Evolutionary conservation across 2,888 invertebrate genomes (phyloP), one percentile per base, ranked within the genome.

Genomic region (Tridacna crocea): DNA sequence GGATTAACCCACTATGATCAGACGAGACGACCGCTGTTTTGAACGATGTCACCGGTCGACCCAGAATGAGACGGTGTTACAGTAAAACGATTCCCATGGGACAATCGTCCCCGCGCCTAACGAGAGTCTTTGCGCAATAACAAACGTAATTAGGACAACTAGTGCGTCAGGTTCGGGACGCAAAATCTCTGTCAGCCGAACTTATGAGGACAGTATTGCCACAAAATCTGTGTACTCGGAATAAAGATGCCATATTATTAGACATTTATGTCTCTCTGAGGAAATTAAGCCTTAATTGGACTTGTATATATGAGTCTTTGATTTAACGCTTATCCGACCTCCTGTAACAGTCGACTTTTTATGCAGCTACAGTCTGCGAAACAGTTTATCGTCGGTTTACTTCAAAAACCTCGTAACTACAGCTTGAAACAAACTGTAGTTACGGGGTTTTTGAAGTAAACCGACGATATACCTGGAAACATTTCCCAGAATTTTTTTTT

Each of bases 271-370:
- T 70, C 47, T 26, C 70, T 70, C 70, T 15, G 51, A 51, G 70
- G 70, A 70, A 70, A 70, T 70, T 70, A 70, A 70, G 70, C 70
- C 70, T 47, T 70, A 70, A 70, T 70, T 70, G 70, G 70, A 8
- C 36, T 36, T 12, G 22, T 70, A 36, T 70, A 24, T 70, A 70
- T 70, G 22, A 51, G 26, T 36, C 46, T 70, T 70, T 70, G 70
- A 70, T 70, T 70, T 70, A 17, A 70, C 70, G 27, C 63, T 63
- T 27, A 63, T 27, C 15, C 17, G 17, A 63, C 24, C 15, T 26
- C 26, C 63, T 36, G 36, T 8, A 36, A 36, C 36, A 8, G 36
- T 36, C 36, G 36, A 36, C 36, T 36, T 36, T 36, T 36, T 4
- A n/a, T n/a, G n/a, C n/a, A n/a, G n/a, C n/a, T n/a, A n/a, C n/a